These are phyloP conservation scores for Papilio machaon DNA, from an alignment of 1,140 invertebrate genomes.

Conservation along the genomic window DNA sequence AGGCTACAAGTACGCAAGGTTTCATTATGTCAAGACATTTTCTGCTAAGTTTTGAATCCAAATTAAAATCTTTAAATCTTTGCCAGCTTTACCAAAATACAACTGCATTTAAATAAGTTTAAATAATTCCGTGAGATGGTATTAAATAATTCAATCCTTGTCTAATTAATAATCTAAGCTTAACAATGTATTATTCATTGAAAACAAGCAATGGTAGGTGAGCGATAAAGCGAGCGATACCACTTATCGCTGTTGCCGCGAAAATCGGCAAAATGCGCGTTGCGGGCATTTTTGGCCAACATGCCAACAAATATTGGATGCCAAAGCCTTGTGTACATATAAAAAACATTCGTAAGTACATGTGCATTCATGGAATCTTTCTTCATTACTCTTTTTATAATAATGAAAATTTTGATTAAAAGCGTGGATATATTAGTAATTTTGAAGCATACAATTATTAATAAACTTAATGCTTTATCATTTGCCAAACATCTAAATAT, in stretches of 20 bases:
- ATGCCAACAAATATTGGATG: slow-evolving; percentile 39
- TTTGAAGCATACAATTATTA: too few relatives aligned
- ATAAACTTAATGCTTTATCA: not conserved
- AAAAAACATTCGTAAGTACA: not conserved
- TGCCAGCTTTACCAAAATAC: too few relatives aligned
- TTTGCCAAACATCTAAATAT: not conserved
- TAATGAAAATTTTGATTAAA: not conserved
- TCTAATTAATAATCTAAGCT: slow-evolving; percentile 14
- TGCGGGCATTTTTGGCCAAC: slow-evolving; percentile 50
- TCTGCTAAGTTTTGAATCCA: too few relatives aligned
- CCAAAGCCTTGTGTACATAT: not conserved
- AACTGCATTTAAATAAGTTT: not conserved
- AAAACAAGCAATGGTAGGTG: slow-evolving; percentile 48
- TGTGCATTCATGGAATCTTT: not conserved
- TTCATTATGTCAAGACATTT: too few relatives aligned
- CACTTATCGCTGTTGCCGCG: slow-evolving; percentile 52
- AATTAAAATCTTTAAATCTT: too few relatives aligned
- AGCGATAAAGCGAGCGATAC: slow-evolving; percentile 54
- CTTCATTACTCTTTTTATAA: too few relatives aligned
- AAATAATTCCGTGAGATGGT: not conserved
- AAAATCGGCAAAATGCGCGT: slow-evolving; percentile 52
- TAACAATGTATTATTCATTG: slow-evolving; percentile 45
- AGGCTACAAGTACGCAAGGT: too few relatives aligned
- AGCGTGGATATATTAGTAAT: too few relatives aligned
- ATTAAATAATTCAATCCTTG: slow-evolving; percentile 2